Evolutionary conservation across 2,888 invertebrate genomes (phyloP), one percentile per base, ranked within the genome.

Genomic region (Dinocampus coccinellae): DNA sequence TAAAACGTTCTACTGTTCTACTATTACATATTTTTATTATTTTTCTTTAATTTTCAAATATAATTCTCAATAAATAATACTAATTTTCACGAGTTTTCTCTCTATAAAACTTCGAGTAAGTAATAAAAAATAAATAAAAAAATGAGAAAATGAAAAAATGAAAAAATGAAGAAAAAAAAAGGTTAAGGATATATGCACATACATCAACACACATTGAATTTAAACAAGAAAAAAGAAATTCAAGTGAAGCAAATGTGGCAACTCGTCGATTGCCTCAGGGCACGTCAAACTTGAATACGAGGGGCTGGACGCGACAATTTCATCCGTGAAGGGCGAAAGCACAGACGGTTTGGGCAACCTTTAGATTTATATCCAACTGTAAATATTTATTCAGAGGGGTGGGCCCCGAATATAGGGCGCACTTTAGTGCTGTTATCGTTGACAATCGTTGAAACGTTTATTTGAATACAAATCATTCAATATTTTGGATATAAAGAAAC

Each of bases 281-380:
- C 62, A 69, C 53, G 63, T 53, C 47, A 24, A 39, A 67, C 52
- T 70, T 62, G 60, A 64, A 73, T 72, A 64, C 63, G 67, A 66
- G 68, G 74, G 74, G 72, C 68, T 73, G 68, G 60, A 22, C 73
- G 55, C 63, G 26, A 13, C 63, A 29, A 67, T 62, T 61, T 34
- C n/a, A 55, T 47, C 67, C 47, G 62, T 62, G 66, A 62, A 77
- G 72, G 57, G 69, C 47, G 22, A 66, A 62, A 73, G 77, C 74
- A 79, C 77, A 82, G 82, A 84, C 82, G 82, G 84, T 84, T 83
- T 81, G 81, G 82, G 81, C 80, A 84, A 84, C 83, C 82, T 84
- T 84, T 78, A 82, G 84, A 85, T 85, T 84, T 84, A 83, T 82
- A 82, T 81, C 82, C 81, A 77, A 77, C 81, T 82, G 79, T 81